A percentile compares a stretch with the other conserved stretches of the same genome.
Conservation (phyloP, 2,113 vertebrate genomes). For the Eulemur rufifrons region DNA sequence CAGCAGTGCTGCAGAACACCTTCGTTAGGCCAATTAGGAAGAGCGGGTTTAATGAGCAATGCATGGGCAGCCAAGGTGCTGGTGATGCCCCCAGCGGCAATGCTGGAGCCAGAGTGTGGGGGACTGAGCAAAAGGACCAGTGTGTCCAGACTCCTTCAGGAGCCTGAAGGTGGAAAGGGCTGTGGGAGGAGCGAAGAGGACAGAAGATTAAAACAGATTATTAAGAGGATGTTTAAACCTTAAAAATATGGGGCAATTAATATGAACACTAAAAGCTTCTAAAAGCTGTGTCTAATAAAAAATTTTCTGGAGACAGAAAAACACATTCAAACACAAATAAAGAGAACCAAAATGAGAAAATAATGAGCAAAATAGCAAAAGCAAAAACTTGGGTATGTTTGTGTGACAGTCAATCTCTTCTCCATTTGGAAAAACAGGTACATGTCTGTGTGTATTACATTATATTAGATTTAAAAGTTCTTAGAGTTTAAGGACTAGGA, state of each 20-base stretch:
- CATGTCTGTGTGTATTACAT: not conserved
- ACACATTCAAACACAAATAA: constrained; percentile 10
- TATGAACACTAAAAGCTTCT: not conserved
- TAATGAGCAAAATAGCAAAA: not conserved
- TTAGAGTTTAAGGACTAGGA: not conserved
- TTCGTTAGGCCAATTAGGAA: constrained; percentile 65
- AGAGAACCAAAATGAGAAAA: not conserved
- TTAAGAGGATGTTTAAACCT: not conserved
- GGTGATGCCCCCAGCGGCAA: not conserved
- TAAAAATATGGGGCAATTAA: not conserved
- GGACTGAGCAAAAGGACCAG: not conserved
- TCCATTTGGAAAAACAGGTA: not conserved
- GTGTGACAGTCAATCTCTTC: not conserved
- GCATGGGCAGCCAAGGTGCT: constrained; percentile 1
- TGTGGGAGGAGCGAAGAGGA: not conserved
- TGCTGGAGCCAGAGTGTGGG: constrained; percentile 49
- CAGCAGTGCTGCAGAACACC: constrained; percentile 22
- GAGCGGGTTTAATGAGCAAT: constrained; percentile 67
- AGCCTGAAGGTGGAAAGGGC: not conserved
- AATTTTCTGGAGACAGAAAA: not conserved
- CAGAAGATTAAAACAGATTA: not conserved
- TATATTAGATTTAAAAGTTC: constrained; percentile 10
- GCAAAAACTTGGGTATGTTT: not conserved
- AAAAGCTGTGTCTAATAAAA: not conserved
- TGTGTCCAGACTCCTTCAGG: not conserved